Base-by-base conservation (phyloP, 2,113 vertebrate species). In the Nipponia nippon region DNA sequence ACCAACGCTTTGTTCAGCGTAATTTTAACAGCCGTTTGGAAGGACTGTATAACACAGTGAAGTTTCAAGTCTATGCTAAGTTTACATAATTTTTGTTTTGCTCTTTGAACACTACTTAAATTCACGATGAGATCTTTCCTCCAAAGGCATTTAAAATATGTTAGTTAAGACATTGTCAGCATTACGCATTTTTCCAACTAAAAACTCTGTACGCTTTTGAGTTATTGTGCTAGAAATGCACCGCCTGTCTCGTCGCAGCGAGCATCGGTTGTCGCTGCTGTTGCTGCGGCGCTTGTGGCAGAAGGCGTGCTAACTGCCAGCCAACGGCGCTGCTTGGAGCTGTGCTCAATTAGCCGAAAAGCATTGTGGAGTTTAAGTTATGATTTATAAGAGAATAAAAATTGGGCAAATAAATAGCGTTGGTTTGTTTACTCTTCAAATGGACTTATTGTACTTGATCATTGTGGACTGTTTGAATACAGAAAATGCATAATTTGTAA, bases 231-330 rank as follows among this genome's bases (percentile, higher is more conserved):
- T 21, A 29, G 67, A 56, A 76, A 27, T 34, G 21, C 23, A 42
- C 0, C 34, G 44, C 16, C 58, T 34, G n/a, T 20, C 49, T 76
- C 40, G 1, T 4, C 5, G 30, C 47, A 53, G 8, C 0, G 0
- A 49, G 47, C 56, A 22, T 38, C 5, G 0, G 9, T 9, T 59
- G 16, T 49, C 23, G 13, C 59, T 55, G 58, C 30, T 9, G 2
- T 42, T 47, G 8, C 26, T 26, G 14, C 11, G 65, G 79, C 73
- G 62, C 53, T 32, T 16, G 4, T 0, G 23, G 59, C 38, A 47
- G 16, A n/a, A 9, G 21, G 46, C 13, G 5, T 4, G 11, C 9
- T 4, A 11, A 7, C 6, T 29, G 52, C 34, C 38, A 11, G 1
- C 29, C 46, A 36, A 4, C 21, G 17, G 47, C 26, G 12, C 62